Evolutionary conservation across 2,888 invertebrate genomes (phyloP), one percentile per base, ranked within the genome.

Genomic region (Oligia latruncula): DNA sequence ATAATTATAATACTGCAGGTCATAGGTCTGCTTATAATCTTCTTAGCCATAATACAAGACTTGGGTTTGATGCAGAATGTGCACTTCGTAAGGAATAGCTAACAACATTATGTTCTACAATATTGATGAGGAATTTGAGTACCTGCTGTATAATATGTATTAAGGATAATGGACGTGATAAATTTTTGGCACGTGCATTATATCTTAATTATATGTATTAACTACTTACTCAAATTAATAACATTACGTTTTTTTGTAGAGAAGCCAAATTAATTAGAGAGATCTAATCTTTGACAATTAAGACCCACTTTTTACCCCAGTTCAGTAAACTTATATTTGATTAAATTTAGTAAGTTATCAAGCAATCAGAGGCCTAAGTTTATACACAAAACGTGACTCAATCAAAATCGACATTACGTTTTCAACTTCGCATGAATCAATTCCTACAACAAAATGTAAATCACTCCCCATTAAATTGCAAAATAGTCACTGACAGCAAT

Each of bases 401-500:
- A 9, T 46, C 11, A 79, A 81, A 43, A 71, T 29, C 65, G 0
- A 62, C 62, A 23, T 67, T 52, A 46, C 6, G 55, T 58, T 78
- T 43, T 35, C 13, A 46, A 4, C 15, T n/a, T 4, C 40, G 23
- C 13, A 83, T 23, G 17, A 64, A 62, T 40, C 13, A 29, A 17
- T 40, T 13, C 4, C n/a, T 60, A n/a, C 58, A 76, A n/a, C 23
- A 66, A 49, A 82, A 84, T 49, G 40, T 58, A 70, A 58, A 79
- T 58, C n/a, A 29, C 43, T 0, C 4, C 15, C 4, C 35, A 64
- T 81, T 79, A 43, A 58, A 64, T 79, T 84, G 23, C 68, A 65
- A 81, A 83, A 67, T 35, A 49, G 82, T 46, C 15, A 71, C 15
- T 46, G 66, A 49, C 67, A 72, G 68, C 23, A 35, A 29, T 43